Percentiles rank a stretch among this genome's conserved stretches.
phyloP scores from a whole-genome alignment of 1,140 invertebrate genomes.

The Rhagoletis zephyria region DNA sequence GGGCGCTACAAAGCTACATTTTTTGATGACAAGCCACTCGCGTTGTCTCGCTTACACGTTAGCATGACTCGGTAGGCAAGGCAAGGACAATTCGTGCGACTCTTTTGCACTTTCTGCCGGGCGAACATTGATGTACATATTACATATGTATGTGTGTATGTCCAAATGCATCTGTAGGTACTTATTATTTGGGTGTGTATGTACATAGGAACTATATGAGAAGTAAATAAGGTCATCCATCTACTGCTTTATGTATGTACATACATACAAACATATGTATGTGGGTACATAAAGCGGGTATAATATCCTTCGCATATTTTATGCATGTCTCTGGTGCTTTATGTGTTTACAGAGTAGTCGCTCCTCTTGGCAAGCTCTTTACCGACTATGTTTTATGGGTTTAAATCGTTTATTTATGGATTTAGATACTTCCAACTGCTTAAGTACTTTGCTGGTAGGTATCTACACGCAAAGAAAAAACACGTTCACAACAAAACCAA shows the following conservation, averaged over 20 bases:
- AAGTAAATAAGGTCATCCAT: neutral
- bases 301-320: constrained; percentile 42
- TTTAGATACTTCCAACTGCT: constrained; percentile 49
- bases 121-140: no score
- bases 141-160: neutral
- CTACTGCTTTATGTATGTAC: no score
- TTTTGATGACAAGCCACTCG: neutral
- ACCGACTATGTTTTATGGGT: constrained; percentile 41
- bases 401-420: constrained; percentile 54
- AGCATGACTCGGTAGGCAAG: no score
- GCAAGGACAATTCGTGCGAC: neutral
- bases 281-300: neutral
- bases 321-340: neutral
- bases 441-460: constrained; percentile 38
- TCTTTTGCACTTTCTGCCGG: neutral
- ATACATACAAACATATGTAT: neutral
- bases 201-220: neutral
- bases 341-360: neutral
- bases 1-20: constrained; percentile 44
- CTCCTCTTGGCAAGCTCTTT: constrained; percentile 9
- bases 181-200: neutral
- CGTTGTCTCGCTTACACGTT: constrained; percentile 9
- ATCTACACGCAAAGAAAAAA: constrained; percentile 19
- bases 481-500: neutral
- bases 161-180: no score